phyloP scores from a whole-genome alignment of 1,140 invertebrate genomes.

The Venturia canescens region DNA sequence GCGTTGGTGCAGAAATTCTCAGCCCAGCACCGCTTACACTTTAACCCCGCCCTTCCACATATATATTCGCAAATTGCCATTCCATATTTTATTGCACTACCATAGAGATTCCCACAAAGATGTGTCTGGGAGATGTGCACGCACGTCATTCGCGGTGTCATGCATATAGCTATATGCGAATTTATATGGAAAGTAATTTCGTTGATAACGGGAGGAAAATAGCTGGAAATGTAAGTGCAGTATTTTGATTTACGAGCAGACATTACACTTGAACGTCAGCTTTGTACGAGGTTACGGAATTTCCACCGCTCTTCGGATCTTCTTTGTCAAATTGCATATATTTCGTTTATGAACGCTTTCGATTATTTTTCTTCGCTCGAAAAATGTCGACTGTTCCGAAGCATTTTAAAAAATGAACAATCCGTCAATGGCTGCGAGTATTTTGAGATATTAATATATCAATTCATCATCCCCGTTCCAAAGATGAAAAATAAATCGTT shows the following conservation, averaged over 20 bases:
- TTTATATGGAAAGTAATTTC: constrained; percentile 48
- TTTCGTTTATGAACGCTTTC: background rate
- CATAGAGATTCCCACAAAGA: background rate
- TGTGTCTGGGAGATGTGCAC: background rate
- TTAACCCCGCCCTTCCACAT: background rate
- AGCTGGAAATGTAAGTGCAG: constrained; percentile 57
- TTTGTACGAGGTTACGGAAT: background rate
- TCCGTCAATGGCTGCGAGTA: no score
- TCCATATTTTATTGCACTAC: constrained; percentile 49
- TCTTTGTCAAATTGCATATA: background rate
- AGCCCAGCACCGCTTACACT: background rate
- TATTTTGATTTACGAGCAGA: constrained; percentile 62
- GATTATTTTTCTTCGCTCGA: background rate
- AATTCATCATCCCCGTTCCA: no score
- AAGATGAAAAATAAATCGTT: no score
- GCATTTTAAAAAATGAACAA: no score
- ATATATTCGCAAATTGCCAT: constrained; percentile 50
- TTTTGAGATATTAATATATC: no score
- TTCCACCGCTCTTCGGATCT: background rate
- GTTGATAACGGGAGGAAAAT: constrained; percentile 48
- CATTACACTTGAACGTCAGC: constrained; percentile 56
- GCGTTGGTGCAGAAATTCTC: background rate
- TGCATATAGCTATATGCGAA: background rate
- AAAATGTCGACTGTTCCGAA: background rate
- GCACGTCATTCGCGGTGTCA: background rate